A percentile compares a stretch with the other conserved stretches of the same genome.
Conservation (phyloP, 2,797 vertebrate species). For the Premnoplex brunnescens region DNA sequence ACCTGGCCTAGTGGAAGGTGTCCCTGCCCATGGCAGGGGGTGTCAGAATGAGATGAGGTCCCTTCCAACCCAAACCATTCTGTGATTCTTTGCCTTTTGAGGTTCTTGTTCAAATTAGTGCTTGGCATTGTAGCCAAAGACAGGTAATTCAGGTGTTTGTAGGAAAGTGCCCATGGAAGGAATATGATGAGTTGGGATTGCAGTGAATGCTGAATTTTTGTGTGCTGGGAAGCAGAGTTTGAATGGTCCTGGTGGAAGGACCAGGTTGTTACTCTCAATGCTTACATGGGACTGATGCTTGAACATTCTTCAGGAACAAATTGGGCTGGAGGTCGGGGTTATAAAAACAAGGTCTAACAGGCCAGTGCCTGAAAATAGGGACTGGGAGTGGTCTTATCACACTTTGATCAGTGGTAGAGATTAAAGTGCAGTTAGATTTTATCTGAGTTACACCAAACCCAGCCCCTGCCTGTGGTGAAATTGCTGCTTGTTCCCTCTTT, state of each 20-base stretch:
- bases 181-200: background rate
- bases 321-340: background rate
- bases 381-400: background rate
- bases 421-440: background rate
- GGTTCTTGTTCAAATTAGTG: background rate
- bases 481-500: background rate
- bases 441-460: background rate
- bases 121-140: background rate
- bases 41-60: fast-evolving
- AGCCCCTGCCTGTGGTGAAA: background rate
- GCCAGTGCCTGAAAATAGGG: background rate
- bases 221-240: background rate
- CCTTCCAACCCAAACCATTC: background rate
- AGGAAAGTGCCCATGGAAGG: background rate
- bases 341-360: background rate
- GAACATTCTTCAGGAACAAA: background rate
- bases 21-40: background rate
- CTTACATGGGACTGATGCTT: background rate
- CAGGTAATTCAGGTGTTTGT: background rate
- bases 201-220: background rate
- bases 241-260: background rate
- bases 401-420: background rate
- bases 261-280: background rate
- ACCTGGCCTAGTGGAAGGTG: fast-evolving
- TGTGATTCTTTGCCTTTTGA: background rate